phyloP scores from a whole-genome alignment of 2,888 invertebrate genomes.

The Tachina grossa region DNA sequence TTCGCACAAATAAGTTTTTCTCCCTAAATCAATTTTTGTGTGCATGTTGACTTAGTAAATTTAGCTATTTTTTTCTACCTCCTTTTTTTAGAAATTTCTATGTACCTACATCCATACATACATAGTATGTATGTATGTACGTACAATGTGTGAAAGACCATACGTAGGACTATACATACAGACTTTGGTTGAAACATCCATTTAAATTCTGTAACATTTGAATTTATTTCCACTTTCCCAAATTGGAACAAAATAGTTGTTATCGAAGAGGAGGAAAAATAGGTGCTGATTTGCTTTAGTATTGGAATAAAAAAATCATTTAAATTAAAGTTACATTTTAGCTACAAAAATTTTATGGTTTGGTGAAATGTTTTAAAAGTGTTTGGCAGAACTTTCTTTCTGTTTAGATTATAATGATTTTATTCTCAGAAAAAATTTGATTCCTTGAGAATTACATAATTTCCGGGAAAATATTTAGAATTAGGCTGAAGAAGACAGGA shows the following conservation, averaged over 20 bases:
- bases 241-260: conserved; percentile 52
- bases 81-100: neutral
- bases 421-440: no score
- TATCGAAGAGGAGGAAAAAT: conserved; percentile 22
- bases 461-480: no score
- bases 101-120: neutral
- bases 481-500: no score
- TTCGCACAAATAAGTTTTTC: conserved; percentile 13
- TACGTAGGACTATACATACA: neutral
- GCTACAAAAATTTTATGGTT: no score
- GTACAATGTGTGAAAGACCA: neutral
- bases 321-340: neutral
- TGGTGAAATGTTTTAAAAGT: no score
- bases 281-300: conserved; percentile 31
- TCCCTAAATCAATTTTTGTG: conserved; percentile 36
- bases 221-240: conserved; percentile 50
- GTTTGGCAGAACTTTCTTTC: no score
- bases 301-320: neutral
- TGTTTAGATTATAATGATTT: no score
- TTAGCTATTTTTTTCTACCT: conserved; percentile 30
- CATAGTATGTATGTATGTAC: neutral
- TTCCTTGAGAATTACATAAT: no score
- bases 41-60: conserved; percentile 56
- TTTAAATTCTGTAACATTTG: conserved; percentile 59
- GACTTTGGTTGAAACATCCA: conserved; percentile 13